These are phyloP conservation scores for Himalopsyche kuldschensis DNA, from an alignment of 2,888 invertebrate genomes.

Conservation along the genomic window DNA sequence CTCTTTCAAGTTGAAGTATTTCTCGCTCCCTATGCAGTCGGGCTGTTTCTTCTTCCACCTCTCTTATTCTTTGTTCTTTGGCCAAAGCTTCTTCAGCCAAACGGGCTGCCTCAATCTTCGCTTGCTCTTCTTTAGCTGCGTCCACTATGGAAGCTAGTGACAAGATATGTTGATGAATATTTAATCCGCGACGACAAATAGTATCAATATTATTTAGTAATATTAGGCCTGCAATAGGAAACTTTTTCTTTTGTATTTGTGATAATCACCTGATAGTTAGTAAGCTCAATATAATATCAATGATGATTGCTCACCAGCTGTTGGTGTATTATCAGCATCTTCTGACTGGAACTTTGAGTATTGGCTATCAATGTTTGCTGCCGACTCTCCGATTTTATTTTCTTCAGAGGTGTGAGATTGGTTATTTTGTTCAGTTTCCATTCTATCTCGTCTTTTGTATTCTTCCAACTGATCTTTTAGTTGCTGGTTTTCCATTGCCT, in stretches of 20 bases:
- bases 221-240: too few relatives aligned
- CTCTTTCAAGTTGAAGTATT: constrained; percentile 55
- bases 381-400: not conserved
- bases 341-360: not conserved
- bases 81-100: constrained; percentile 45
- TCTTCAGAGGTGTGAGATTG: not conserved
- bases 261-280: too few relatives aligned
- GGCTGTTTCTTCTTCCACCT: constrained; percentile 52
- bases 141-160: not conserved
- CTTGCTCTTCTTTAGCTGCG: not conserved
- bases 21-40: constrained; percentile 56
- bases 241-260: too few relatives aligned
- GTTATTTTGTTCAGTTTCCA: not conserved
- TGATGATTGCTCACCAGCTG: not conserved
- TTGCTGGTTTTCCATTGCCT: constrained; percentile 63
- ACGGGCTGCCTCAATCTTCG: not conserved
- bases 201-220: not conserved
- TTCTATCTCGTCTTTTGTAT: constrained; percentile 54
- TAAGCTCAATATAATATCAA: not conserved
- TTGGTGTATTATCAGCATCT: not conserved
- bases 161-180: too few relatives aligned
- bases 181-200: too few relatives aligned
- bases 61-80: constrained; percentile 54
- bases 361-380: not conserved
- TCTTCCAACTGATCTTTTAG: constrained; percentile 60